Base-by-base conservation (phyloP, 2,113 vertebrate genomes). In the Origma solitaria region DNA sequence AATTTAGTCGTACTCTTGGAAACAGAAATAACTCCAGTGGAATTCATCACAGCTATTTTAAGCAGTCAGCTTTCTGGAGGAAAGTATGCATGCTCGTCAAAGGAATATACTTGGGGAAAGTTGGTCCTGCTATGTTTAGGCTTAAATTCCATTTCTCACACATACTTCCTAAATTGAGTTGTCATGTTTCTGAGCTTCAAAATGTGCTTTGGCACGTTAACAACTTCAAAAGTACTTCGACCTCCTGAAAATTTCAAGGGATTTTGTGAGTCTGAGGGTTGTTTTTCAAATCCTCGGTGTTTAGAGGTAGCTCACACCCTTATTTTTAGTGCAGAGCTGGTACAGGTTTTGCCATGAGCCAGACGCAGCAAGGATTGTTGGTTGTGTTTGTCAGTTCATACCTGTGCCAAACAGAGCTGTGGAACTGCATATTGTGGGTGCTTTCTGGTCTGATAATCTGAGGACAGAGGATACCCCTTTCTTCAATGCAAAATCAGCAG, bases 41-140 rank as follows among this genome's bases (percentile, higher is more conserved):
- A 76, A 94, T 92, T 47, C 82, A 79, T 82, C 38, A 57, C 31
- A 87, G 64, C 57, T 94, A 79, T 95, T 92, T 87, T 89, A 94
- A 89, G 47, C 57, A 76, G 82, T 11, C 62, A 35, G 17, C 51
- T 89, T 89, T 86, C 53, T 76, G 44, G 54, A 60, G 62, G 33
- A 15, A 80, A 87, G 14, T 33, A 56, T 71, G 10, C 11, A 0
- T 37, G 11, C 21, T 92, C 50, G 56, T 71, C 50, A 45, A 45
- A 89, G 33, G 76, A 73, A 12, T 58, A 12, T 25, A 9, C 27
- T 53, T 23, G 35, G 18, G 23, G 49, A 60, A 61, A 64, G 54
- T 16, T 76, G 2, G 40, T 37, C 53, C 65, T 75, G 15, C 45
- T 78, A 10, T 64, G 10, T 64, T 92, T 85, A 72, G 53, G 13